A percentile compares a stretch with the other conserved stretches of the same genome.
Evolutionary conservation across 2,888 invertebrate genomes (phyloP).

Genomic region (Linnaemya vulpina): DNA sequence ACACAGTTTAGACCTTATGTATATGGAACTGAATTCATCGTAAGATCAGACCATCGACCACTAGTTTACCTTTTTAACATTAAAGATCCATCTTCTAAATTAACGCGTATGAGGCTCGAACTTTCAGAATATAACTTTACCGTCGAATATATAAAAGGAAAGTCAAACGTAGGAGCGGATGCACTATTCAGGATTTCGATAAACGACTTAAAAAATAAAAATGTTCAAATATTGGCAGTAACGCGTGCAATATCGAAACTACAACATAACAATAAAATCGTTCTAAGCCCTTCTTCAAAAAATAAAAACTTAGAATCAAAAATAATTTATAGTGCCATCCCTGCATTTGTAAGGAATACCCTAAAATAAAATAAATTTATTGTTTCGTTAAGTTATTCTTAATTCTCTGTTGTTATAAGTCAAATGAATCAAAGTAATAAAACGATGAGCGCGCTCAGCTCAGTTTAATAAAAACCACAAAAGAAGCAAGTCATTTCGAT

Average conservation of each 20-base stretch:
- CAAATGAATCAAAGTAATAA: no score
- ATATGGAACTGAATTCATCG: slow-evolving; percentile 69
- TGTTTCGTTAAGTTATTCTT: no score
- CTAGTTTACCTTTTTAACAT: slow-evolving; percentile 6
- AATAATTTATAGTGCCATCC: no score
- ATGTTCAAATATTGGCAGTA: background rate
- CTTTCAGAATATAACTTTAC: background rate
- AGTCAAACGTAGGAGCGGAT: background rate
- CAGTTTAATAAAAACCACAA: no score
- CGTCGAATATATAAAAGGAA: background rate
- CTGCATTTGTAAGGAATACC: no score
- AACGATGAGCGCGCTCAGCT: no score
- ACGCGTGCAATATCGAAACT: background rate
- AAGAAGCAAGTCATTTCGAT: no score
- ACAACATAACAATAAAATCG: background rate
- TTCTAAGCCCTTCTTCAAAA: no score
- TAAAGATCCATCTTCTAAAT: background rate
- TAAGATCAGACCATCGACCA: background rate
- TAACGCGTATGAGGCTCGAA: background rate
- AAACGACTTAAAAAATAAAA: background rate
- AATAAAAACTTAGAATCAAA: background rate
- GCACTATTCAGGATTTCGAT: slow-evolving; percentile 10
- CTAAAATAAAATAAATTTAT: no score
- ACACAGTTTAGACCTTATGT: slow-evolving; percentile 72
- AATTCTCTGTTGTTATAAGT: no score